Base-by-base conservation (phyloP, 2,797 vertebrate genomes). In the Holocentrus rufus region DNA sequence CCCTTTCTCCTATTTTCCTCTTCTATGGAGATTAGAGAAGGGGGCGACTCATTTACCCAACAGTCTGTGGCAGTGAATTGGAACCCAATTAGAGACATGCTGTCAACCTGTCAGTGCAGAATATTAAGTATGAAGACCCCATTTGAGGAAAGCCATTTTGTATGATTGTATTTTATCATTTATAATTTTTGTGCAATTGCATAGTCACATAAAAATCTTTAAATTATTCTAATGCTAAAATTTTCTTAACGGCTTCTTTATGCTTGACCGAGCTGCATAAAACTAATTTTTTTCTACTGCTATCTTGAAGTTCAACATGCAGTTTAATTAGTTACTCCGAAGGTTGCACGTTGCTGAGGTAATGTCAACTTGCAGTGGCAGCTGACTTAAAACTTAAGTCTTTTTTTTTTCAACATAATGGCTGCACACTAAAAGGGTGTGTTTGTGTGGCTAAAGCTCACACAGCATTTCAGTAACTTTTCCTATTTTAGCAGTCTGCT, bases 51-150 rank as follows among this genome's bases (percentile, higher is more conserved):
- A 82, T 85, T 88, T 81, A 79, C 27, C 79, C 77, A 71, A 74
- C 77, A 77, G 77, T 82, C 80, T 86, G 74, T 65, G 67, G 71
- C 66, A 76, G 39, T 86, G 76, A 79, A 89, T 75, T 86, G 80
- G 57, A 89, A 76, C 76, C 80, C 81, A 90, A 89, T 88, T 87
- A 89, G 72, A 27, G 76, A 65, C 76, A 84, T 66, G 69, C 77
- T 88, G 88, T 89, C 85, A 88, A 63, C 74, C 83, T 69, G 69
- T 34, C 49, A 74, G 46, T 67, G 79, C 31, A 77, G 27, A 58
- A 76, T 47, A 77, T 79, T 34, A 70, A 72, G 14, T 56, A 31
- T 56, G 17, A 56, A 25, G 17, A 56, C 17, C 27, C 14, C 25
- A 31, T 31, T 56, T 30, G 14, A 56, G 5, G 7, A 31, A 31